Conservation (phyloP, 2,113 vertebrate species). For the Poecile atricapillus region DNA sequence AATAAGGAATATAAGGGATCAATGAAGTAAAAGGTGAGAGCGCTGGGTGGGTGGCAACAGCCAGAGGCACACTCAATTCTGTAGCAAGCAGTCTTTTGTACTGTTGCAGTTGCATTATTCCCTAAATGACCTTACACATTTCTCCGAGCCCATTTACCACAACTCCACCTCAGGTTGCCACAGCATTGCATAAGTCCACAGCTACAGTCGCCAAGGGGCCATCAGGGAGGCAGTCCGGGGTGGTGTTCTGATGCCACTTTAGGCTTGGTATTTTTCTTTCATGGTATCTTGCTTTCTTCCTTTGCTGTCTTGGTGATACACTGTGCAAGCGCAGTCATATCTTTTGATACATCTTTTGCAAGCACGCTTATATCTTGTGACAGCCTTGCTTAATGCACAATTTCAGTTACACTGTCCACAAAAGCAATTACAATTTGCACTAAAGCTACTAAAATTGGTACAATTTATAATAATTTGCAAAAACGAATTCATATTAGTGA, state of each 20-base stretch:
- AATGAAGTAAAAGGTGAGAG: not conserved
- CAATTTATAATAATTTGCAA: not conserved
- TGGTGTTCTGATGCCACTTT: not conserved
- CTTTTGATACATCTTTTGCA: not conserved
- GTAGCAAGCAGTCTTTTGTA: not conserved
- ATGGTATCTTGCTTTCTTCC: not conserved
- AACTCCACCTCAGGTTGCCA: not conserved
- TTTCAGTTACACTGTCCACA: not conserved
- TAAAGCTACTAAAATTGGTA: not conserved
- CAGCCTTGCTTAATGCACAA: not conserved
- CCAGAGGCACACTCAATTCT: not conserved
- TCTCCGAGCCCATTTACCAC: accelerated
- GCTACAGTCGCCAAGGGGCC: no score
- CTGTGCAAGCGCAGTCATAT: not conserved
- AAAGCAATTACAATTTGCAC: not conserved
- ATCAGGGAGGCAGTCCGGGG: not conserved
- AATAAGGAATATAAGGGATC: no score
- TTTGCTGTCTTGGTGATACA: not conserved
- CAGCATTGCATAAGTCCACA: no score
- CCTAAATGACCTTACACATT: not conserved
- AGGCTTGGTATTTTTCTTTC: not conserved
- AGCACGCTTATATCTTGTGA: not conserved
- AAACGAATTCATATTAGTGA: not conserved
- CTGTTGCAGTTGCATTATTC: not conserved
- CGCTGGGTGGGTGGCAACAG: not conserved